These are phyloP conservation scores for Bufotes viridis DNA, from an alignment of 2,797 vertebrate genomes.

Conservation along the genomic window DNA sequence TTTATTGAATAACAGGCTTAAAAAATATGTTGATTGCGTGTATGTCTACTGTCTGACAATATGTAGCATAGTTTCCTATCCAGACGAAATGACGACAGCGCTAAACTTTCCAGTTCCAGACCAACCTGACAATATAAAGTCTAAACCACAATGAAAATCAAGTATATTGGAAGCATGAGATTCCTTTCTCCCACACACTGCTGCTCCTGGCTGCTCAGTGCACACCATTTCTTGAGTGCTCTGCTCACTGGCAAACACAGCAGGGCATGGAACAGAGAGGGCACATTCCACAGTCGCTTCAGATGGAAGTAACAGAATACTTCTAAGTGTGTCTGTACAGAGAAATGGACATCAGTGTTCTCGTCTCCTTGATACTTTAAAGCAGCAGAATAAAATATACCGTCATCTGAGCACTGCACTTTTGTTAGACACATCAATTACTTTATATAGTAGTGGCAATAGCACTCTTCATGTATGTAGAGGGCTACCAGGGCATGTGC, in stretches of 20 bases:
- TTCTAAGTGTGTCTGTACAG: conserved; percentile 69
- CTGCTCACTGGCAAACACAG: conserved; percentile 67
- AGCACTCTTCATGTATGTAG: not conserved
- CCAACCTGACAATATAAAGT: conserved; percentile 21
- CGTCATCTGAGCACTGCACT: not conserved
- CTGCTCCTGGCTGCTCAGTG: not conserved
- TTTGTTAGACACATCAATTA: not conserved
- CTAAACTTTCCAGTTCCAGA: conserved; percentile 29
- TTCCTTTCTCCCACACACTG: conserved; percentile 35
- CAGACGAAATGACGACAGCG: conserved; percentile 16
- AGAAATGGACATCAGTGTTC: conserved; percentile 68
- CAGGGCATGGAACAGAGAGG: conserved; percentile 65
- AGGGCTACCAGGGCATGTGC: too few species aligned
- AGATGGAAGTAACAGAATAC: conserved; percentile 68
- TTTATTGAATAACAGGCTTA: not conserved
- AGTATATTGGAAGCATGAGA: conserved; percentile 18
- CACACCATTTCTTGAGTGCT: conserved; percentile 45
- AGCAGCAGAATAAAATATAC: conserved; percentile 50
- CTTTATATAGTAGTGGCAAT: not conserved
- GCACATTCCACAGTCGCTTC: conserved; percentile 63
- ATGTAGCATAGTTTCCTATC: conserved; percentile 4
- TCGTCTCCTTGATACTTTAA: conserved; percentile 58
- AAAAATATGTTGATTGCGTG: conserved; percentile 14
- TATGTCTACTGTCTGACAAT: conserved; percentile 8
- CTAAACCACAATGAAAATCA: conserved; percentile 29